Evolutionary conservation across 2,888 invertebrate species (phyloP), one percentile per base, ranked within the genome.

Genomic region (Raillietiella orientalis): DNA sequence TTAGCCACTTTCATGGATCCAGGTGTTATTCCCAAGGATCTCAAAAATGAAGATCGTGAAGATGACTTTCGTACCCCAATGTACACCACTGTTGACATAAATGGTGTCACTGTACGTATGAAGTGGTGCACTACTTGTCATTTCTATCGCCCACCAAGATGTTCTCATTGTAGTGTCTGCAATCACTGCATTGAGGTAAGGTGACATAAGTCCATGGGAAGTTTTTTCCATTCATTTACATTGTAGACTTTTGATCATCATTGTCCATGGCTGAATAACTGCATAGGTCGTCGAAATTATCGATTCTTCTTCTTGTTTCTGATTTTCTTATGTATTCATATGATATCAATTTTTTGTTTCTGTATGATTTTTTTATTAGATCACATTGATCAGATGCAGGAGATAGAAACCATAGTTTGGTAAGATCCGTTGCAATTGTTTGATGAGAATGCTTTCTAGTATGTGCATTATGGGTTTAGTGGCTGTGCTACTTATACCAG

Each of bases 41-140:
- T 74, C 49, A 69, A 77, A 54, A 79, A 84, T 55, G 87, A 90
- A 62, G 84, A 84, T 47, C 59, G 74, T 38, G 87, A 87, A 52
- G 90, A 93, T 50, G 93, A 96, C 51, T 75, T 84, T 44, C 62
- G 87, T 39, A 82, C 90, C 32, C 82, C 82, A 6, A 55, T 96
- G 32, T 93, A 90, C 51, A 82, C 79, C 52, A 84, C 70, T 50
- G 82, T 90, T 34, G 90, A 93, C 51, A 87, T 96, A 38, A 82
- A 87, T 52, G 90, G 90, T 32, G 84, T 93, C 37, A 84, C 84
- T 9, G 87, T 96, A 32, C 67, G 93, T 33, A 93, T 99, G 93
- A 99, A 96, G 53, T 96, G 93, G 93, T 93, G 96, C 53, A 77
- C 84, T 37, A 96, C 96, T 3, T 96, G 96, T 56, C 84, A 90